Percentiles rank a stretch among this genome's conserved stretches.
Evolutionary conservation across 2,113 vertebrate genomes (phyloP).

Genomic region (Forbesichthys agassizii): DNA sequence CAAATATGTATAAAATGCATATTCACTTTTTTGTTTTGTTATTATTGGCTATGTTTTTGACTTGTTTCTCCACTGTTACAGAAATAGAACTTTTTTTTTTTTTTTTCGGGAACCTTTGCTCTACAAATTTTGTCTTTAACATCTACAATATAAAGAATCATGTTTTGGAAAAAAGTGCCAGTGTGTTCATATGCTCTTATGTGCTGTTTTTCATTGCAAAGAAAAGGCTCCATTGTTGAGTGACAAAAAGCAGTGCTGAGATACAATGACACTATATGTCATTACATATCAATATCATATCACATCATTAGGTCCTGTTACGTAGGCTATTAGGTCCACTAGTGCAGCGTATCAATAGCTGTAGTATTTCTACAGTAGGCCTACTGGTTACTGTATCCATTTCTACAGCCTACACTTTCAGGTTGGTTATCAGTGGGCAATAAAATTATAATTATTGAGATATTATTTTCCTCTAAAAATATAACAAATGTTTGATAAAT

Average conservation of each 20-base stretch:
- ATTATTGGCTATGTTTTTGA: slow-evolving; percentile 63
- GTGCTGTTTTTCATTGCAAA: slow-evolving; percentile 27
- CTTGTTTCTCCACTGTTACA: slow-evolving; percentile 76
- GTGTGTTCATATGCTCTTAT: slow-evolving; percentile 57
- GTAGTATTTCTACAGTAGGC: too few species aligned
- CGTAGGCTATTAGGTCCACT: too few species aligned
- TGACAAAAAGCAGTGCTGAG: too few species aligned
- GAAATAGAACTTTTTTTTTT: slow-evolving; percentile 71
- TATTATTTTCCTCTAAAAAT: too few species aligned
- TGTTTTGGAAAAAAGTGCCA: slow-evolving; percentile 80
- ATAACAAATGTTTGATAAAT: too few species aligned
- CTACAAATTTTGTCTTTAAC: slow-evolving; percentile 84
- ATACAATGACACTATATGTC: too few species aligned
- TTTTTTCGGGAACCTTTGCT: slow-evolving; percentile 73
- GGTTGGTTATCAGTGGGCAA: neutral
- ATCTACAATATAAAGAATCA: slow-evolving; percentile 85
- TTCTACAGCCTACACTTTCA: neutral
- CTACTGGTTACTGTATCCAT: neutral
- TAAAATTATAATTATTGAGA: too few species aligned
- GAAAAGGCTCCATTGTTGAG: neutral
- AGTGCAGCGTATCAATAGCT: too few species aligned
- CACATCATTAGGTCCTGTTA: too few species aligned
- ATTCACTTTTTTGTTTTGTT: slow-evolving; percentile 52
- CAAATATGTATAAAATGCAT: slow-evolving; percentile 77
- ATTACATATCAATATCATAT: too few species aligned